These are phyloP conservation scores for Volucella zonaria DNA, from an alignment of 2,888 invertebrate species.

Conservation along the genomic window DNA sequence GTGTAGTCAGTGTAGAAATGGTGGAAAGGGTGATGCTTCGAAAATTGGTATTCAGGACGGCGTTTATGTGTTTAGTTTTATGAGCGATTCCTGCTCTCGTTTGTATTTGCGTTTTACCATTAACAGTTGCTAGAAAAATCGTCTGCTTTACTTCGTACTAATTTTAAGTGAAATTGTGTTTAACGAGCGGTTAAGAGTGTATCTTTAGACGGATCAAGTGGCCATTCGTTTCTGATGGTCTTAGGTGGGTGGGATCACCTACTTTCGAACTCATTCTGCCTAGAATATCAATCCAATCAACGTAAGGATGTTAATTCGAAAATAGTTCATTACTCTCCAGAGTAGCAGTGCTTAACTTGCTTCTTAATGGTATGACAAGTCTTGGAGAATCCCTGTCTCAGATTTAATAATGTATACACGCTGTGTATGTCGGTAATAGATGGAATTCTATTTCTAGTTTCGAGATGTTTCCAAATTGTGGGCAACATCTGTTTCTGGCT, in stretches of 20 bases:
- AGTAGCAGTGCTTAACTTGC: too few species aligned
- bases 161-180: conserved; percentile 25
- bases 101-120: conserved; percentile 1
- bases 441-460: too few species aligned
- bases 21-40: neutral
- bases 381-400: too few species aligned
- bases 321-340: too few species aligned
- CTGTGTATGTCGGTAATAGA: too few species aligned
- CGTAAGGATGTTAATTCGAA: too few species aligned
- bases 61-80: conserved; percentile 42
- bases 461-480: too few species aligned
- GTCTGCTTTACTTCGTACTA: conserved; percentile 23
- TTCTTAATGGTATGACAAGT: too few species aligned
- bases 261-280: too few species aligned
- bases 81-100: neutral
- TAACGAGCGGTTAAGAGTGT: conserved; percentile 27
- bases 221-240: conserved; percentile 15
- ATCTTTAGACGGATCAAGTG: neutral
- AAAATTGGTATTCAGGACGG: conserved; percentile 36
- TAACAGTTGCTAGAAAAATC: conserved; percentile 17
- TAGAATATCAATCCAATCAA: too few species aligned
- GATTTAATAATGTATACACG: too few species aligned
- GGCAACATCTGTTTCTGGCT: too few species aligned
- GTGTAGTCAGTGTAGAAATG: conserved; percentile 26
- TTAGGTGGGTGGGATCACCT: neutral